A percentile compares a stretch with the other conserved stretches of the same genome.
Evolutionary conservation across 2,797 vertebrate genomes (phyloP).

Genomic region (Lithobates sylvaticus): DNA sequence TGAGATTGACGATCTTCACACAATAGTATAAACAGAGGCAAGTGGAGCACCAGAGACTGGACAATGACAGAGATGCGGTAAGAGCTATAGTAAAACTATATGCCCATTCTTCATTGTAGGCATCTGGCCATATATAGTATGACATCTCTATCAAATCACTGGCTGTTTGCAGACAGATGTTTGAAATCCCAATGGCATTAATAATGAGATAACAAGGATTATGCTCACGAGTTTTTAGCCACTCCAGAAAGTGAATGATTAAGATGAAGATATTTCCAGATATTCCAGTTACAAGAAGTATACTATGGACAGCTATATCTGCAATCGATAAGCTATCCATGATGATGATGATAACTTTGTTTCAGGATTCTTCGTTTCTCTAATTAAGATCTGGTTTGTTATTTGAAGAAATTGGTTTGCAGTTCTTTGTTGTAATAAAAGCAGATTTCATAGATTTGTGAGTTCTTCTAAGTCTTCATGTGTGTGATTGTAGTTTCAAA

Average conservation of each 20-base stretch:
- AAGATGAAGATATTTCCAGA: constrained; percentile 41
- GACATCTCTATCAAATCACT: constrained; percentile 8
- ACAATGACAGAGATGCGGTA: constrained; percentile 5
- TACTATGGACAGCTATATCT: constrained; percentile 3
- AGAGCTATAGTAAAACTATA: background rate
- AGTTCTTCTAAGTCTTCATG: background rate
- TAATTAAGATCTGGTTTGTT: background rate
- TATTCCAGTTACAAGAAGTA: constrained; percentile 37
- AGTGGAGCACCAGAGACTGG: constrained; percentile 60
- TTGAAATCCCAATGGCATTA: constrained; percentile 37
- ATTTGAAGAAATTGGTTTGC: no score
- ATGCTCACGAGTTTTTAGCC: constrained; percentile 11
- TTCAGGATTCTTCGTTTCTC: background rate
- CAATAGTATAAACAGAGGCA: constrained; percentile 68
- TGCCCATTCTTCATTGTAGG: constrained; percentile 20
- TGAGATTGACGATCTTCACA: constrained; percentile 60
- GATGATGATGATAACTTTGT: no score
- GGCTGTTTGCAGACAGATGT: constrained; percentile 32
- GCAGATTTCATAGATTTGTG: background rate
- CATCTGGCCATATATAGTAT: background rate
- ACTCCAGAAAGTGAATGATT: constrained; percentile 39
- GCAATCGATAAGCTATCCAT: background rate
- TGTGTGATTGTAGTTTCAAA: background rate
- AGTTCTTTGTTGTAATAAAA: no score
- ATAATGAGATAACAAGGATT: constrained; percentile 43